phyloP scores from a whole-genome alignment of 2,797 vertebrate genomes.

The Sciaenops ocellatus region DNA sequence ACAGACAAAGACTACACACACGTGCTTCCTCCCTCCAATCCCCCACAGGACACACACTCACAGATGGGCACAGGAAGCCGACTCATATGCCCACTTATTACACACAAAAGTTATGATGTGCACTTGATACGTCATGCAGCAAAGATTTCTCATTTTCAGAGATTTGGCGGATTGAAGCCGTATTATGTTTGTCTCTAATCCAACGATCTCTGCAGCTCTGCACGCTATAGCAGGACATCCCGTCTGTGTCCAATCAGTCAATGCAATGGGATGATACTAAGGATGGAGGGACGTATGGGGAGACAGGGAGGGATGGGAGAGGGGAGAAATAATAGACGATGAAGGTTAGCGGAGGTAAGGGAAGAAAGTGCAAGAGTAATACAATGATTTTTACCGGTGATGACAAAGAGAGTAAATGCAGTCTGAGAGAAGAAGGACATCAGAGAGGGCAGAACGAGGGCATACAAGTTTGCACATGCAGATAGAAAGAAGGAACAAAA shows the following conservation, averaged over 20 bases:
- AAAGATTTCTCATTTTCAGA: constrained; percentile 10
- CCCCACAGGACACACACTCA: constrained; percentile 42
- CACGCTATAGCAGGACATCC: constrained; percentile 23
- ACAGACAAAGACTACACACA: constrained; percentile 1
- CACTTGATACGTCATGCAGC: constrained; percentile 3
- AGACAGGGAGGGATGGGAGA: not conserved
- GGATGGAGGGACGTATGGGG: not conserved
- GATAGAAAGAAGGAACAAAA: not conserved
- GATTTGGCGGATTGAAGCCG: constrained; percentile 36
- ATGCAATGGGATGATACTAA: not conserved
- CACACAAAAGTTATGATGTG: constrained; percentile 27
- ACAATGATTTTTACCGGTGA: constrained; percentile 1
- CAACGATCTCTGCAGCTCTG: constrained; percentile 14
- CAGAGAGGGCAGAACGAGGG: constrained; percentile 5
- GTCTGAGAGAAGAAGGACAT: not conserved
- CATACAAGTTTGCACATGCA: not conserved
- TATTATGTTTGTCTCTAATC: constrained; percentile 44
- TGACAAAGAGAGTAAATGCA: constrained; percentile 3
- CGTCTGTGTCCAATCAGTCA: not conserved
- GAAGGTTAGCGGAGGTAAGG: not conserved
- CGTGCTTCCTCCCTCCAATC: constrained; percentile 18
- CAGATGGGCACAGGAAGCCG: constrained; percentile 41
- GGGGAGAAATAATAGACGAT: not conserved
- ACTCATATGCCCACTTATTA: constrained; percentile 29
- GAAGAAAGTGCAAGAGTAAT: not conserved